phyloP scores from a whole-genome alignment of 2,113 vertebrate genomes.

The Crotalus viridis region DNA sequence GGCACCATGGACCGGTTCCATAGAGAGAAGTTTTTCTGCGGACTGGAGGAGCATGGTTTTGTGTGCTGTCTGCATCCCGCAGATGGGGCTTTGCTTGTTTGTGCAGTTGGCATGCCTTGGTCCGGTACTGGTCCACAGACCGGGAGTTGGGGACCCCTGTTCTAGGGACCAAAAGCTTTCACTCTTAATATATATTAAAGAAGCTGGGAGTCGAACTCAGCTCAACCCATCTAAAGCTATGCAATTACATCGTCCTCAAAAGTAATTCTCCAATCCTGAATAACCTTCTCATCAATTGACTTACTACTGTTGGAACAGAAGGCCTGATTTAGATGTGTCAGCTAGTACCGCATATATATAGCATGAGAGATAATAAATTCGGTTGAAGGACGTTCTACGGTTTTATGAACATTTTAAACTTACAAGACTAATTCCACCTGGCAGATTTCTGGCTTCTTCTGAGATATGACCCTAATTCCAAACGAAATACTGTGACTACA shows the following conservation, averaged over 20 bases:
- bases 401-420: conserved; percentile 5
- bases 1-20: no score
- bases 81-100: no score
- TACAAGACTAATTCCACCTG: not conserved
- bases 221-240: not conserved
- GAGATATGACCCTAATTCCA: not conserved
- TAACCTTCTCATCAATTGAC: not conserved
- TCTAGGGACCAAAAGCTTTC: no score
- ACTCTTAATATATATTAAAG: not conserved
- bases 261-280: not conserved
- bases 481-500: not conserved
- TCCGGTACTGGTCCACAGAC: no score
- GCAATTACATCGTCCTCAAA: not conserved
- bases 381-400: not conserved
- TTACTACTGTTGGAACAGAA: not conserved
- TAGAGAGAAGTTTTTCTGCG: no score
- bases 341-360: not conserved
- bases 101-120: no score
- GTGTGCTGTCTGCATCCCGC: no score
- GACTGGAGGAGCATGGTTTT: no score
- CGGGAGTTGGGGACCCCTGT: no score
- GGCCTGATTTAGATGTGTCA: not conserved
- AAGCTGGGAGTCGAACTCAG: not conserved
- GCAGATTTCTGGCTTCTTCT: not conserved
- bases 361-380: not conserved